Percentiles rank a stretch among this genome's conserved stretches.
These are phyloP conservation scores for Scomberomorus guttatus DNA, from an alignment of 2,797 vertebrate species.

Conservation along the genomic window DNA sequence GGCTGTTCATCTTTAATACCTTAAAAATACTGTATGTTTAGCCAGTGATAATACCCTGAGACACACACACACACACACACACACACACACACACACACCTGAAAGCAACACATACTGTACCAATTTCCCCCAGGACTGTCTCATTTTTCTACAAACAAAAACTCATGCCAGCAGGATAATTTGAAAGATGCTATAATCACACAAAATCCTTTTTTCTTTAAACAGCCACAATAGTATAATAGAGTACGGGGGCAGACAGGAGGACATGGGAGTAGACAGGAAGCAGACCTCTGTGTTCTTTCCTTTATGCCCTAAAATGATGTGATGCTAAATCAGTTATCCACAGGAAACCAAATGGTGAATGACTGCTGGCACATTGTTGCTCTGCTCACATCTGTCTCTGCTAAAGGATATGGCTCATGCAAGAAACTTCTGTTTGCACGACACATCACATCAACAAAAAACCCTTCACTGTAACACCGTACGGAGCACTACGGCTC, in stretches of 20 bases:
- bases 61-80: not conserved
- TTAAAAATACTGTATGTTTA: not conserved
- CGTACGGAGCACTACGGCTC: not conserved
- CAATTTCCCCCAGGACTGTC: not conserved
- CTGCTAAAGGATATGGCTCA: not conserved
- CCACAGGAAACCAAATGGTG: conserved; percentile 1
- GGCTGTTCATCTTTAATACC: not conserved
- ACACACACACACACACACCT: not conserved
- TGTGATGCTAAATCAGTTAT: not conserved
- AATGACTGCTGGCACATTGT: not conserved
- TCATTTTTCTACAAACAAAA: not conserved
- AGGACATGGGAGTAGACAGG: conserved; percentile 13
- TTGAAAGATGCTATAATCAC: not conserved
- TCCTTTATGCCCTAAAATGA: conserved; percentile 1
- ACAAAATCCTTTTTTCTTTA: not conserved
- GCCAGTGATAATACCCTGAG: not conserved
- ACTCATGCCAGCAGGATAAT: not conserved
- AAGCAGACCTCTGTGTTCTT: conserved; percentile 6
- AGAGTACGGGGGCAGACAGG: not conserved
- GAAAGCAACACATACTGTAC: not conserved
- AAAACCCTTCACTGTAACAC: not conserved
- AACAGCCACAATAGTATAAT: conserved; percentile 1
- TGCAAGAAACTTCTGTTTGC: not conserved
- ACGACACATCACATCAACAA: not conserved
- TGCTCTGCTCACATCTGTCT: not conserved